Evolutionary conservation across 2,113 vertebrate genomes (phyloP), one percentile per base, ranked within the genome.

Genomic region (Agelaius tricolor): DNA sequence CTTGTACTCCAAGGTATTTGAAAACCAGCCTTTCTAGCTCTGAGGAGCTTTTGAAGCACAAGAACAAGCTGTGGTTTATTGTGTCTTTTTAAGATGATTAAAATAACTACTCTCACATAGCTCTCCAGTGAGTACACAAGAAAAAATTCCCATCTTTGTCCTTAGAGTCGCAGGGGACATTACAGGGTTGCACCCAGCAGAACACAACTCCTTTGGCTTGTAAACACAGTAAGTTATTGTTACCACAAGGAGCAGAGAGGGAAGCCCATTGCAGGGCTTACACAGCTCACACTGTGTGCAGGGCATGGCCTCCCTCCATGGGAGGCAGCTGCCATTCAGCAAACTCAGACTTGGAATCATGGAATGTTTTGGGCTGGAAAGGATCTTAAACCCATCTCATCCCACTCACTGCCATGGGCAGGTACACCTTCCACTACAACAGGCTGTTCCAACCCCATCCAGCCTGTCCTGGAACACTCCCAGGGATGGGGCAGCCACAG

Each of bases 81-180:
- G 65, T 17, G 17, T n/a, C 75, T 75, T 65, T 51, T 15, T 75
- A 90, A 93, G 83, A 92, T 57, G 65, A 92, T 89, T 92, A 94
- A 89, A 93, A 78, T 89, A 89, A 90, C 76, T 81, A 57, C 44
- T 21, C 43, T 96, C 44, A 31, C 78, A 86, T 57, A 89, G 76
- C 74, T 84, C 92, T 86, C 1, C 8, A 95, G 73, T 92, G 83
- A 96, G 84, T 65, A 84, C 65, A 84, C 57, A 61, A 83, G 39
- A 57, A 77, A 86, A 90, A 88, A 90, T 77, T 84, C 82, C 80
- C 61, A 62, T 81, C 94, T 92, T 92, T 87, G 94, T 90, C 86
- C 83, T 83, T 75, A 47, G 83, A 92, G 92, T 84, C 11, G 4
- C 73, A 61, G 47, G 83, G 76, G 83, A 92, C 76, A 55, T 66